Evolutionary conservation across 2,113 vertebrate genomes (phyloP).

Genomic region (Sphyrna mokarran): DNA sequence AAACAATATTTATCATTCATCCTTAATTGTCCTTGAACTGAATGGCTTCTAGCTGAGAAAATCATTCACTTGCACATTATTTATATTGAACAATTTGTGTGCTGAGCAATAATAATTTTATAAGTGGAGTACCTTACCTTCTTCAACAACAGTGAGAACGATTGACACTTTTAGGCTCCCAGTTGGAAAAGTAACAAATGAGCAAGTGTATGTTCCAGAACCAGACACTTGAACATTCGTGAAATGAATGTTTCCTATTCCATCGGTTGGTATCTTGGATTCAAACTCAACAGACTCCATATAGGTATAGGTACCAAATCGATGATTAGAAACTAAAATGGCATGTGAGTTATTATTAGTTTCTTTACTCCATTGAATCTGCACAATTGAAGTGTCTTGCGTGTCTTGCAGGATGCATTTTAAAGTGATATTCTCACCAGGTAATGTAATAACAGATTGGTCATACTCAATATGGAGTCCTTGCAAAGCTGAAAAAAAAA

Average conservation of each 20-base stretch:
- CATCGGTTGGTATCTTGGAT: background rate
- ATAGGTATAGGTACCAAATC: background rate
- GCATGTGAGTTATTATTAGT: background rate
- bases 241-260: background rate
- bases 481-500: background rate
- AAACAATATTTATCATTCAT: background rate
- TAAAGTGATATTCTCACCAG: conserved; percentile 23
- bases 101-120: background rate
- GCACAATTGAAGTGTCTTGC: background rate
- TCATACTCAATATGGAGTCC: background rate
- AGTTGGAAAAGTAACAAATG: background rate
- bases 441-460: background rate
- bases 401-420: background rate
- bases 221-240: background rate
- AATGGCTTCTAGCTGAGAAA: background rate
- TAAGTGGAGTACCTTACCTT: background rate
- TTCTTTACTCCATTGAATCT: background rate
- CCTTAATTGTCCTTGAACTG: background rate
- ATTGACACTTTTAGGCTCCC: background rate
- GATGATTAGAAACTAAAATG: background rate
- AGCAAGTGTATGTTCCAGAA: background rate
- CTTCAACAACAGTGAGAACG: background rate
- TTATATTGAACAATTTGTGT: background rate
- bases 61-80: background rate
- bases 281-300: background rate